A percentile compares a stretch with the other conserved stretches of the same genome.
Evolutionary conservation across 1,140 invertebrate species (phyloP).

Genomic region (Aphis gossypii): DNA sequence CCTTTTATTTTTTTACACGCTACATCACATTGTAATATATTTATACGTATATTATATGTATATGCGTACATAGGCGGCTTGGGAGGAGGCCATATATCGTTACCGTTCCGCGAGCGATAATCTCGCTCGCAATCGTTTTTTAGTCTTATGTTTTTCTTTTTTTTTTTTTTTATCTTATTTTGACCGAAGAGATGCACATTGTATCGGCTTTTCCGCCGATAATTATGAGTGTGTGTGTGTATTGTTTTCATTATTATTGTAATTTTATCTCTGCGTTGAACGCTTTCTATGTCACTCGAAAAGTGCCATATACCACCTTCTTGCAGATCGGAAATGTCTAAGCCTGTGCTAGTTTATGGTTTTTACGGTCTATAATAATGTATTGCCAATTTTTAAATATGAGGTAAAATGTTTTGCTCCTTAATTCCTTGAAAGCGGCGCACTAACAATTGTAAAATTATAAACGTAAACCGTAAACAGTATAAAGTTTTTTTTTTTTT

Average conservation of each 20-base stretch:
- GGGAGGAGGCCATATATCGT: neutral
- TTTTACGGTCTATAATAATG: neutral
- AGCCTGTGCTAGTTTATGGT: neutral
- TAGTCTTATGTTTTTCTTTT: neutral
- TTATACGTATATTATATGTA: neutral
- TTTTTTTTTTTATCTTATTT: neutral
- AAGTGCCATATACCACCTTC: neutral
- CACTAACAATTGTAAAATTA: neutral
- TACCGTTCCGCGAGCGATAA: neutral
- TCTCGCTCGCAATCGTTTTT: neutral
- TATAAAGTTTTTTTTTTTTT: too few relatives aligned
- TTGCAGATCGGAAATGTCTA: neutral
- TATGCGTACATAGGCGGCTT: neutral
- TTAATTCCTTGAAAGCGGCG: neutral
- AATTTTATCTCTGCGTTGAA: neutral
- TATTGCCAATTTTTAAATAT: neutral
- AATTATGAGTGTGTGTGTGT: neutral
- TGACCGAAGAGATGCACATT: neutral
- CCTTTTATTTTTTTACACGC: slow-evolving; percentile 11
- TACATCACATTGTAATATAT: neutral
- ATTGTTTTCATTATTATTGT: neutral
- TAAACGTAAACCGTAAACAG: neutral
- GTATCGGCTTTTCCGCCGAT: neutral
- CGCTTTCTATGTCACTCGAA: neutral
- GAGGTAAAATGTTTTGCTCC: neutral